Percentiles rank a stretch among this genome's conserved stretches.
Evolutionary conservation across 2,113 vertebrate genomes (phyloP).

Genomic region (Nematolebias whitei): DNA sequence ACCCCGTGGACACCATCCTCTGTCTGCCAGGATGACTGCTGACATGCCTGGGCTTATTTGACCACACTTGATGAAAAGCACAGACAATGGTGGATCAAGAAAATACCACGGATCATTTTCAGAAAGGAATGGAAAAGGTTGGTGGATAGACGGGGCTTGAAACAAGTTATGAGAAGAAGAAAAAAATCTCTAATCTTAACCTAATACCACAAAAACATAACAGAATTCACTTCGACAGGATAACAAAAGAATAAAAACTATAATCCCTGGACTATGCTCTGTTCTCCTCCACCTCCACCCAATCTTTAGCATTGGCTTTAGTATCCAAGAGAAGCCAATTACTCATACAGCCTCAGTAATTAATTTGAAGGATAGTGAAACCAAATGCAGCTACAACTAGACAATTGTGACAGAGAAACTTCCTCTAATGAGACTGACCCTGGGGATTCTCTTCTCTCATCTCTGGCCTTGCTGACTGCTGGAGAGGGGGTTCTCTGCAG

Average conservation of each 20-base stretch:
- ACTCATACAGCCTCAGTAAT: slow-evolving; percentile 57
- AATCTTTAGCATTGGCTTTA: slow-evolving; percentile 17
- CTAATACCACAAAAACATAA: neutral
- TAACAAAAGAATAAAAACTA: neutral
- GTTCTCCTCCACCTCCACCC: slow-evolving; percentile 3
- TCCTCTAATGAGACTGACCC: slow-evolving; percentile 59
- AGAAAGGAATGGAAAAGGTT: neutral
- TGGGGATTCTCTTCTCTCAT: slow-evolving; percentile 26
- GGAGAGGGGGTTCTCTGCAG: too few species aligned
- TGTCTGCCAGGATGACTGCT: neutral
- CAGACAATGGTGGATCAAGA: neutral
- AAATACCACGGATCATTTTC: slow-evolving; percentile 6
- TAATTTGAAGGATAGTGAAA: slow-evolving; percentile 55
- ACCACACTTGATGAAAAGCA: slow-evolving; percentile 21
- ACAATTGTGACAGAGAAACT: slow-evolving; percentile 54
- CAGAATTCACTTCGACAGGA: neutral
- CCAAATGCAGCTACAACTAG: slow-evolving; percentile 42
- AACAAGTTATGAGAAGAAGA: neutral
- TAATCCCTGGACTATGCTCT: slow-evolving; percentile 1
- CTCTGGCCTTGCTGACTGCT: slow-evolving; percentile 26
- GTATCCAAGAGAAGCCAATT: slow-evolving; percentile 53
- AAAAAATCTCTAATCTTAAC: neutral
- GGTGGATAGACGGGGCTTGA: neutral
- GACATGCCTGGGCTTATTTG: slow-evolving; percentile 7
- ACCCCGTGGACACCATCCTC: neutral